Evolutionary conservation across 2,113 vertebrate species (phyloP).

Genomic region (Vulpes vulpes): DNA sequence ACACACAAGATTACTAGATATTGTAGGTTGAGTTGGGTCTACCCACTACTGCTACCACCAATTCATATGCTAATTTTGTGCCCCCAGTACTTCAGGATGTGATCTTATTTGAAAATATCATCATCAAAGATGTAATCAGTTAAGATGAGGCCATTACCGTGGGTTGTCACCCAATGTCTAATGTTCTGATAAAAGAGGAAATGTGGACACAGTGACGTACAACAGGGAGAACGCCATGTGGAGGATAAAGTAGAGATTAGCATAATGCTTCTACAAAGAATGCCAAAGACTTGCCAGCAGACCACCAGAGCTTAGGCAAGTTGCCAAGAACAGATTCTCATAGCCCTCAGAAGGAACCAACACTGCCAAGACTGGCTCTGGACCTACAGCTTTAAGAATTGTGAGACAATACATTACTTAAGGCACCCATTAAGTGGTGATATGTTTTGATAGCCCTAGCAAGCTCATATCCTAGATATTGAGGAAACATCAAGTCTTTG

Average conservation of each 20-base stretch:
- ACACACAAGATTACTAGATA: not conserved
- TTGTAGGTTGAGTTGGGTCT: not conserved
- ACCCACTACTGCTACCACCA: not conserved
- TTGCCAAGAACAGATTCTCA: not conserved
- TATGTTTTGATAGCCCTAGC: not conserved
- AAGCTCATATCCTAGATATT: not conserved
- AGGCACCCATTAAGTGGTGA: not conserved
- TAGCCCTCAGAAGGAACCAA: not conserved
- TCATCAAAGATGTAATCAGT: not conserved
- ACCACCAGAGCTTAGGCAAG: not conserved
- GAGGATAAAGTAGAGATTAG: not conserved
- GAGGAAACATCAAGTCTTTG: not conserved
- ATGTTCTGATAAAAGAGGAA: not conserved
- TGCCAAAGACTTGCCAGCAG: not conserved
- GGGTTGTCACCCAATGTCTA: not conserved
- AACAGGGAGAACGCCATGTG: not conserved
- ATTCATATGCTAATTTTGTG: not conserved
- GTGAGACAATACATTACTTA: not conserved
- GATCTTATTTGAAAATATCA: not conserved
- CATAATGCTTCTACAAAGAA: not conserved
- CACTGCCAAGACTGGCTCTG: not conserved
- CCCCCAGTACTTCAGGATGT: not conserved
- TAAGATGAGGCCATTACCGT: not conserved
- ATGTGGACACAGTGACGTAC: not conserved
- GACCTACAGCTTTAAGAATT: not conserved